These are phyloP conservation scores for Drosophila athabasca DNA, from an alignment of 1,140 invertebrate genomes.

Conservation along the genomic window DNA sequence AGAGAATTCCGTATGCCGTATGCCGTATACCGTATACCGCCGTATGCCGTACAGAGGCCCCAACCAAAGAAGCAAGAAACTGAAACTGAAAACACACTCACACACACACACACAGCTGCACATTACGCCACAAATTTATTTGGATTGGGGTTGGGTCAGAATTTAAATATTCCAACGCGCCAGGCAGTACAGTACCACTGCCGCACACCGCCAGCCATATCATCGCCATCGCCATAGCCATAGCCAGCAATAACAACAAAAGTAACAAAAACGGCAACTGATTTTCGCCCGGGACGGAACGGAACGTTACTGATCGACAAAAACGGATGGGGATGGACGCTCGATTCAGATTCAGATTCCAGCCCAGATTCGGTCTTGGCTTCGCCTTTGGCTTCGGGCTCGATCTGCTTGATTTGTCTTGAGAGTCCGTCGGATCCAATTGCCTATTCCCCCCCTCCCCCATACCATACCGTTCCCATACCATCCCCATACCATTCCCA, in stretches of 20 bases:
- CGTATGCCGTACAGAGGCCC: neutral
- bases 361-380: conserved; percentile 4
- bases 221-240: conserved; percentile 2
- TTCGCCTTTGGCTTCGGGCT: conserved; percentile 33
- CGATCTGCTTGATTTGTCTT: conserved; percentile 50
- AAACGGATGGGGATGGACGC: neutral
- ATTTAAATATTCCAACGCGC: conserved; percentile 69
- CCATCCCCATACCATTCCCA: too few species aligned
- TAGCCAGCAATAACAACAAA: conserved; percentile 2
- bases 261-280: conserved; percentile 46
- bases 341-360: conserved; percentile 44
- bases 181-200: neutral
- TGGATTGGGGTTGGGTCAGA: conserved; percentile 75
- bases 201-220: neutral
- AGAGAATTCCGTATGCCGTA: neutral
- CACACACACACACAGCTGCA: conserved; percentile 54
- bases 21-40: too few species aligned
- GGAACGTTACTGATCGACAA: neutral
- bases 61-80: conserved; percentile 1
- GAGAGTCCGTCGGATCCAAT: conserved; percentile 10
- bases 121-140: conserved; percentile 74
- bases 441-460: conserved; percentile 7
- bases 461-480: neutral
- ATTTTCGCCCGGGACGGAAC: conserved; percentile 43
- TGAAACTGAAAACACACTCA: conserved; percentile 17